Conservation (phyloP, 2,113 vertebrate species). For the Pterocles gutturalis region DNA sequence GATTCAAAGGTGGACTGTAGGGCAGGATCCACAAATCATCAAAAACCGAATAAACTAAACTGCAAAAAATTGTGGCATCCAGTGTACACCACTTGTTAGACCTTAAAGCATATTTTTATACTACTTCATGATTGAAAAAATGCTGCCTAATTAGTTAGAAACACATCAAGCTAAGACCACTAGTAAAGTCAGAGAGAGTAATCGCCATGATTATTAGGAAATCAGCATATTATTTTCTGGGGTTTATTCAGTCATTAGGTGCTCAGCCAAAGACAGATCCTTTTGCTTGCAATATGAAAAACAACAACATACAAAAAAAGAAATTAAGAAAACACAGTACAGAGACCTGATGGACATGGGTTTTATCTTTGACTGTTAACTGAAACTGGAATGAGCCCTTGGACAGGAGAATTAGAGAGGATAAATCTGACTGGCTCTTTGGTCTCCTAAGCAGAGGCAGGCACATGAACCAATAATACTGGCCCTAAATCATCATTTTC, state of each 20-base stretch:
- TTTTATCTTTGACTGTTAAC: not conserved
- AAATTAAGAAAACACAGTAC: accelerated
- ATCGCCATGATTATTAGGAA: not conserved
- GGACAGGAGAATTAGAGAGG: not conserved
- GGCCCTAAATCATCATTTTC: not conserved
- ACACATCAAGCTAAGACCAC: not conserved
- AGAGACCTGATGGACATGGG: accelerated
- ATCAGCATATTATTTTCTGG: not conserved
- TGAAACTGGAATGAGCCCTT: not conserved
- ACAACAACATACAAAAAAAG: accelerated
- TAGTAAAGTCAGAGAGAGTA: not conserved
- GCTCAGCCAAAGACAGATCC: not conserved
- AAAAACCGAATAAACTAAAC: not conserved
- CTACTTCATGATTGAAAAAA: slow-evolving; percentile 32
- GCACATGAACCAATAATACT: accelerated
- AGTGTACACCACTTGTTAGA: not conserved
- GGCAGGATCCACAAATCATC: slow-evolving; percentile 6
- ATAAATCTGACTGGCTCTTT: not conserved
- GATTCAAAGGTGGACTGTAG: not conserved
- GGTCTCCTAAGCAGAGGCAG: not conserved
- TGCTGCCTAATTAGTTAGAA: slow-evolving; percentile 30
- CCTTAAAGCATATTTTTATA: not conserved
- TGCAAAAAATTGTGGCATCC: not conserved
- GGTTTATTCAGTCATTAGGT: not conserved
- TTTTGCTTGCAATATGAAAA: not conserved